Evolutionary conservation across 2,113 vertebrate genomes (phyloP).

Genomic region (Calonectris borealis): DNA sequence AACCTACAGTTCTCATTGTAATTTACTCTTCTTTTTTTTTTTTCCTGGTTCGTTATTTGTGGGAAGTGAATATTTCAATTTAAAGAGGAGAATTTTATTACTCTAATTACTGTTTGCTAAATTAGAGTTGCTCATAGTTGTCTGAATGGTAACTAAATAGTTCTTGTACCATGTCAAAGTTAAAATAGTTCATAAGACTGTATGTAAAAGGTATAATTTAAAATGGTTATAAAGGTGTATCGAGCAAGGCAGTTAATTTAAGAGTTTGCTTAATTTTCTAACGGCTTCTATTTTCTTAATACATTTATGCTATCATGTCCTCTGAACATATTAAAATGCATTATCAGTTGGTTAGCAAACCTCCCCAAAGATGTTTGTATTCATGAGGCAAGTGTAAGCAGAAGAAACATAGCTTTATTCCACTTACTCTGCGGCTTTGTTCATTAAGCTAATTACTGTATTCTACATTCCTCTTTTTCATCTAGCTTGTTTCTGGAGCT

Average conservation of each 20-base stretch:
- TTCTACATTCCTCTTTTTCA: slow-evolving; percentile 76
- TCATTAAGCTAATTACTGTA: slow-evolving; percentile 82
- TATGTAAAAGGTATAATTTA: background rate
- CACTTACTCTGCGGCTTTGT: slow-evolving; percentile 75
- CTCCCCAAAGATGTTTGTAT: slow-evolving; percentile 61
- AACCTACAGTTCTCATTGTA: background rate
- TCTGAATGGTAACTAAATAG: background rate
- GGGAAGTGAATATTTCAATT: background rate
- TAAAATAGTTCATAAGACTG: background rate
- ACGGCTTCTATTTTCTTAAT: slow-evolving; percentile 22
- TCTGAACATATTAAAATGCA: slow-evolving; percentile 41
- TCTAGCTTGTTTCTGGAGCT: slow-evolving; percentile 80
- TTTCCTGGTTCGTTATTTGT: background rate
- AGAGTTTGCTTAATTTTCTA: slow-evolving; percentile 22
- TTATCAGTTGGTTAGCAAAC: slow-evolving; percentile 41
- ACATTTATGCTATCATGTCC: background rate
- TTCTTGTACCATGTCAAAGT: background rate
- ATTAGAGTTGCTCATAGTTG: background rate
- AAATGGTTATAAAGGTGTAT: background rate
- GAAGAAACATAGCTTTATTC: slow-evolving; percentile 71
- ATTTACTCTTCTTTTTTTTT: background rate
- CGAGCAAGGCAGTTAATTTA: background rate
- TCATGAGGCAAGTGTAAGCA: slow-evolving; percentile 64
- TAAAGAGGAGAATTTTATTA: background rate
- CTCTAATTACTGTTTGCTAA: slow-evolving; percentile 29